Conservation (phyloP, 2,888 invertebrate genomes). For the Diachrysia chrysitis region DNA sequence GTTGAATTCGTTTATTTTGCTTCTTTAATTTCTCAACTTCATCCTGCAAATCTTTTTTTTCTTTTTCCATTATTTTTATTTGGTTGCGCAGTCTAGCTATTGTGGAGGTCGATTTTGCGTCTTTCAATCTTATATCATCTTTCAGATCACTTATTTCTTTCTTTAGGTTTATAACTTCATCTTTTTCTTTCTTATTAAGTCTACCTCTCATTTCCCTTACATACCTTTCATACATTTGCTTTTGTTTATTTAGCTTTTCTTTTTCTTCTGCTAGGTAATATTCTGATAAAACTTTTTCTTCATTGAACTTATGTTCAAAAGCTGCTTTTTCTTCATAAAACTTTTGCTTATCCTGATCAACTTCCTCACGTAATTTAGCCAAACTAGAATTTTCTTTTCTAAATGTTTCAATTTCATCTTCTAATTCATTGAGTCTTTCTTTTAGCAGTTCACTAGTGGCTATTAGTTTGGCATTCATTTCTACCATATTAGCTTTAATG, state of each 20-base stretch:
- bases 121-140: conserved; percentile 92
- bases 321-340: conserved; percentile 90
- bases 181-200: conserved; percentile 91
- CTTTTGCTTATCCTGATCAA: conserved; percentile 90
- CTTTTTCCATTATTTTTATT: conserved; percentile 92
- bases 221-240: conserved; percentile 91
- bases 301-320: conserved; percentile 90
- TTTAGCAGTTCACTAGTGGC: conserved; percentile 90
- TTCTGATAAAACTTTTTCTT: conserved; percentile 91
- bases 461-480: conserved; percentile 84
- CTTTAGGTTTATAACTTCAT: conserved; percentile 91
- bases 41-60: conserved; percentile 90
- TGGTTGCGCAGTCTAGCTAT: conserved; percentile 93
- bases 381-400: conserved; percentile 85
- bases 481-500: conserved; percentile 79
- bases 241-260: conserved; percentile 91
- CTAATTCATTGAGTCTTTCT: conserved; percentile 90
- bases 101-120: conserved; percentile 92
- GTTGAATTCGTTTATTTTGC: conserved; percentile 90
- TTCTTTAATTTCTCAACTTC: conserved; percentile 92
- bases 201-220: conserved; percentile 92
- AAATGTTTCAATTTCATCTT: conserved; percentile 90
- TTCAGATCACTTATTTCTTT: conserved; percentile 91
- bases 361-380: conserved; percentile 88
- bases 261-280: conserved; percentile 92